Evolutionary conservation across 2,888 invertebrate species (phyloP), one percentile per base, ranked within the genome.

Genomic region (Drosophila neonasuta): DNA sequence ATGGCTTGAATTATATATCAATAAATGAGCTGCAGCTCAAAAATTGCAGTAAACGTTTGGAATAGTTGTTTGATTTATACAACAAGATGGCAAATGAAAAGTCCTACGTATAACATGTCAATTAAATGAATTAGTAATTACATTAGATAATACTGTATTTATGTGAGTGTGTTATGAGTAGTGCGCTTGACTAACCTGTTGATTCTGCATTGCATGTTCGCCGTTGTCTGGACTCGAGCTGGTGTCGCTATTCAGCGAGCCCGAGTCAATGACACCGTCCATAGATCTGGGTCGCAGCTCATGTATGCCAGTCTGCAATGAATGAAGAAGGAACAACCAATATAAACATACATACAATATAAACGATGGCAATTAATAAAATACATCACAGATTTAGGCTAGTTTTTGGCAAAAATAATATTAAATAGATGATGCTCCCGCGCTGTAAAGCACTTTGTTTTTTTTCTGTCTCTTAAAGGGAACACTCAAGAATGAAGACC

Each of bases 251-350:
- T 88, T 90, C 52, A 90, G 78, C 67, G 90, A 90, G 45, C 90
- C 90, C 48, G 89, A 90, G 86, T 91, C 91, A 78, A 88, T 74
- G 77, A 88, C 89, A 74, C 89, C 90, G 71, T 91, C 91, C 87
- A 90, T 89, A 54, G 91, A 91, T 86, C 89, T 88, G 59, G 91
- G 91, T 74, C 91, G 83, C 61, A 90, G 67, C 74, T 90, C 90
- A 78, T 89, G 89, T 58, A 89, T 87, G 65, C 87, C 87, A 85
- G 90, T 88, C 91, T 91, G 82, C 0, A 89, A 89, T 13, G 15
- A 7, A 49, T 6, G 17, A 55, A 8, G 10, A 17, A 46, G 29
- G 11, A 36, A 46, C 3, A 36, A 34, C n/a, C 44, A 55, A 46
- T 36, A 24, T 6, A 24, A 24, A 15, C 48, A 50, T 20, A 20